These are phyloP conservation scores for Xanthostigma xanthostigma DNA, from an alignment of 2,888 invertebrate species.

Conservation along the genomic window DNA sequence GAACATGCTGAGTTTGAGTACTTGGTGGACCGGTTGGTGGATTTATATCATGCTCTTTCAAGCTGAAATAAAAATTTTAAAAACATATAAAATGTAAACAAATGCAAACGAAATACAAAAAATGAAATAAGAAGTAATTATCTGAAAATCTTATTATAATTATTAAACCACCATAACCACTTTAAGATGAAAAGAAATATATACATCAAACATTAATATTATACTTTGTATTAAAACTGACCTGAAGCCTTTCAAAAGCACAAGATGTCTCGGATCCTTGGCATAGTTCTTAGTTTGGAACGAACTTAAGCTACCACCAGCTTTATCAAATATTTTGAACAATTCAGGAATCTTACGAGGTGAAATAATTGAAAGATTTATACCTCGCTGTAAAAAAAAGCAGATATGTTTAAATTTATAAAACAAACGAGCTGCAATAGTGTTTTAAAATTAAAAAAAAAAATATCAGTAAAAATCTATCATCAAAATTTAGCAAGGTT, in stretches of 20 bases:
- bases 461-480: constrained; percentile 14
- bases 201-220: background rate
- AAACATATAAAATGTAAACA: constrained; percentile 9
- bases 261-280: constrained; percentile 71
- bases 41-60: constrained; percentile 55
- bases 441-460: background rate
- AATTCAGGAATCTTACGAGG: constrained; percentile 78
- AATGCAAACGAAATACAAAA: background rate
- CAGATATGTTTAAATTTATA: constrained; percentile 4
- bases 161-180: too few species aligned
- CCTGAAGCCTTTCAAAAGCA: constrained; percentile 59
- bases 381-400: constrained; percentile 45
- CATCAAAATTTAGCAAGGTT: constrained; percentile 26
- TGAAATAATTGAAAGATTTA: constrained; percentile 75
- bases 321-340: constrained; percentile 77
- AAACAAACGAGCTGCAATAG: background rate
- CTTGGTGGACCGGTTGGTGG: constrained; percentile 31
- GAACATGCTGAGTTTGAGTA: constrained; percentile 23
- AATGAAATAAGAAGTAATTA: background rate
- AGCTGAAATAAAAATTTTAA: constrained; percentile 23
- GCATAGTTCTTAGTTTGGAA: constrained; percentile 82
- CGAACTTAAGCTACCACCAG: constrained; percentile 67
- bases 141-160: too few species aligned
- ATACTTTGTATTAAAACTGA: constrained; percentile 18
- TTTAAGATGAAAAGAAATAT: constrained; percentile 2